These are phyloP conservation scores for Murina feae DNA, from an alignment of 2,113 vertebrate species.

Conservation along the genomic window DNA sequence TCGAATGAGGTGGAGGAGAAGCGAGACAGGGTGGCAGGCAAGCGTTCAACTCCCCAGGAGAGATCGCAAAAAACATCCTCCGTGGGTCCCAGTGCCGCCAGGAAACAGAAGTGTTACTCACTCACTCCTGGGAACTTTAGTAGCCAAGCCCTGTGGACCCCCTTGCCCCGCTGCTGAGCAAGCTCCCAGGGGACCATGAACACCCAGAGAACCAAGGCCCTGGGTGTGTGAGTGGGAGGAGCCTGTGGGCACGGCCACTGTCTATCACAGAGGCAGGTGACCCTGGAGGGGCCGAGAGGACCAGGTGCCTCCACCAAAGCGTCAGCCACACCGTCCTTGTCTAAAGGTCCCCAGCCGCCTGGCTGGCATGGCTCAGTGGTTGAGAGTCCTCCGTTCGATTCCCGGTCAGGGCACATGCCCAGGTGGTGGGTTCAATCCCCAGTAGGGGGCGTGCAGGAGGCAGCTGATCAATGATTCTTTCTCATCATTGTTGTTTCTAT, in stretches of 20 bases:
- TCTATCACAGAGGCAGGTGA: background rate
- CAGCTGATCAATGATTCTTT: no score
- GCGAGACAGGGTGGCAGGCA: background rate
- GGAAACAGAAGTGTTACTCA: background rate
- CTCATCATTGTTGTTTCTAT: no score
- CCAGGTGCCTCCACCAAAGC: rapidly evolving
- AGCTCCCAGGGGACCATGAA: background rate
- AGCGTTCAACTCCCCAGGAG: background rate
- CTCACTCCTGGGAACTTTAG: background rate
- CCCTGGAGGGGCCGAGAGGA: background rate
- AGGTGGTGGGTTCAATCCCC: no score
- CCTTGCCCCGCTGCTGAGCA: background rate
- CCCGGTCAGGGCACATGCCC: no score
- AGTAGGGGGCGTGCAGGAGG: no score
- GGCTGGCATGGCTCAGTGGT: no score
- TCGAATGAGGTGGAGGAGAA: background rate
- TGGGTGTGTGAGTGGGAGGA: rapidly evolving
- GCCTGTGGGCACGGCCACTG: rapidly evolving
- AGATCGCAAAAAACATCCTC: background rate
- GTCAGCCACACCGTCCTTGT: background rate
- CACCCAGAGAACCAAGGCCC: background rate
- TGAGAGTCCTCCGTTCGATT: no score
- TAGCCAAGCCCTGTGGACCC: background rate
- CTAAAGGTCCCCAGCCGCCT: background rate
- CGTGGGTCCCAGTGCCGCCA: background rate